Percentiles rank a stretch among this genome's conserved stretches.
These are phyloP conservation scores for Thymallus thymallus DNA, from an alignment of 2,113 vertebrate species.

Conservation along the genomic window DNA sequence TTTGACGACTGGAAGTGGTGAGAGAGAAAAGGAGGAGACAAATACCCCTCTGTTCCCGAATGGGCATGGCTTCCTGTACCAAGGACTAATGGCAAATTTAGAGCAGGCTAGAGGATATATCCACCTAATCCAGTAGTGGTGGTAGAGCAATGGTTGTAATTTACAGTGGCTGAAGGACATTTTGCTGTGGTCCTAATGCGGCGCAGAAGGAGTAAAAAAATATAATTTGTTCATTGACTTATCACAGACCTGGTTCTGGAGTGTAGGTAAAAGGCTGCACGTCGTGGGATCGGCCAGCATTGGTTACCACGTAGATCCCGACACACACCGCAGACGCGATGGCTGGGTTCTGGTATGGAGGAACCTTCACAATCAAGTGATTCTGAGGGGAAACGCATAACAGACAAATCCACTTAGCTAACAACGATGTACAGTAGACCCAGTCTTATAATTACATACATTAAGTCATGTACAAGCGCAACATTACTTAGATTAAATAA, in stretches of 20 bases:
- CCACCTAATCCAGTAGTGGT: neutral
- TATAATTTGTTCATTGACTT: neutral
- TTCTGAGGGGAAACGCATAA: slow-evolving; percentile 74
- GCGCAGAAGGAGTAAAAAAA: neutral
- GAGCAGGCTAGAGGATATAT: neutral
- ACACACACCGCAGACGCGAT: slow-evolving; percentile 88
- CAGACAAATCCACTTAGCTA: neutral
- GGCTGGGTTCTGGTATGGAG: slow-evolving; percentile 88
- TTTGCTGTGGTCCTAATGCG: neutral
- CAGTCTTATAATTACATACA: neutral
- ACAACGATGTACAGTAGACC: neutral
- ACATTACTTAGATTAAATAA: neutral
- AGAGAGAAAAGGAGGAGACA: neutral
- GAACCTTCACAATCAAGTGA: slow-evolving; percentile 96
- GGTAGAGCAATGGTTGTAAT: neutral
- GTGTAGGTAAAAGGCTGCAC: slow-evolving; percentile 95
- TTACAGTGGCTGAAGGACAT: neutral
- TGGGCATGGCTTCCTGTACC: slow-evolving; percentile 2
- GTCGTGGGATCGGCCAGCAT: slow-evolving; percentile 94
- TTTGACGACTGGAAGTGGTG: neutral
- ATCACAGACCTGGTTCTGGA: slow-evolving; percentile 86
- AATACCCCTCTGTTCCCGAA: neutral
- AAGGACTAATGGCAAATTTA: neutral
- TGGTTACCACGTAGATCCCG: slow-evolving; percentile 93
- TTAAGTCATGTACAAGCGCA: neutral